Evolutionary conservation across 2,113 vertebrate genomes (phyloP).

Genomic region (Melanerpes formicivorus): DNA sequence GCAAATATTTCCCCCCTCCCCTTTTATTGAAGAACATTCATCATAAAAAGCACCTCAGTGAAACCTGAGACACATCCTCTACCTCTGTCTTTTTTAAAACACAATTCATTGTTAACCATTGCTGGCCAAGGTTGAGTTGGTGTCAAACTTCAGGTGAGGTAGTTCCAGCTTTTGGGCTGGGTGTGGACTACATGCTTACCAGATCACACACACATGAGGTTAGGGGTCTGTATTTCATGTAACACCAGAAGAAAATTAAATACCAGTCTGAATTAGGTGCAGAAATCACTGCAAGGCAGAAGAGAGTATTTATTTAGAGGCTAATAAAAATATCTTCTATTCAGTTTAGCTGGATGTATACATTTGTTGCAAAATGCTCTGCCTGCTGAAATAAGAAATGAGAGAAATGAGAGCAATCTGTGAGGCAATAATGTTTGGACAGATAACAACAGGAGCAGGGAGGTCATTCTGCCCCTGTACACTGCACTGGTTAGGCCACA

Average conservation of each 20-base stretch:
- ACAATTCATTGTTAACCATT: background rate
- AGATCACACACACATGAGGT: background rate
- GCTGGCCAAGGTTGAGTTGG: background rate
- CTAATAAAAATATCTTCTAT: constrained; percentile 71
- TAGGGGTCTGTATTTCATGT: background rate
- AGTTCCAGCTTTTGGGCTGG: background rate
- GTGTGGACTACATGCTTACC: background rate
- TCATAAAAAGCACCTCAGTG: background rate
- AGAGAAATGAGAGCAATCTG: background rate
- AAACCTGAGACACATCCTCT: background rate
- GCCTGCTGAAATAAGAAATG: constrained; percentile 28
- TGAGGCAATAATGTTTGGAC: background rate
- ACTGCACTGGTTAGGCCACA: too few relatives aligned
- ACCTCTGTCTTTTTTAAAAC: background rate
- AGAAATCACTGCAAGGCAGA: constrained; percentile 59
- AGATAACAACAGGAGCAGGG: constrained; percentile 18
- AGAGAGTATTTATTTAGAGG: constrained; percentile 73
- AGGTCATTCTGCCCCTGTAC: too few relatives aligned
- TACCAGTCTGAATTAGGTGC: constrained; percentile 41
- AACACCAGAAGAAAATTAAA: constrained; percentile 17
- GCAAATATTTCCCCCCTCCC: background rate
- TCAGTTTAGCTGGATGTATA: constrained; percentile 46
- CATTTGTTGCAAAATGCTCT: constrained; percentile 56
- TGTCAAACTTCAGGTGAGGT: background rate
- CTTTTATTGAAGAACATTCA: background rate